A percentile compares a stretch with the other conserved stretches of the same genome.
phyloP scores from a whole-genome alignment of 2,113 vertebrate species.

The Nesogale talazaci region DNA sequence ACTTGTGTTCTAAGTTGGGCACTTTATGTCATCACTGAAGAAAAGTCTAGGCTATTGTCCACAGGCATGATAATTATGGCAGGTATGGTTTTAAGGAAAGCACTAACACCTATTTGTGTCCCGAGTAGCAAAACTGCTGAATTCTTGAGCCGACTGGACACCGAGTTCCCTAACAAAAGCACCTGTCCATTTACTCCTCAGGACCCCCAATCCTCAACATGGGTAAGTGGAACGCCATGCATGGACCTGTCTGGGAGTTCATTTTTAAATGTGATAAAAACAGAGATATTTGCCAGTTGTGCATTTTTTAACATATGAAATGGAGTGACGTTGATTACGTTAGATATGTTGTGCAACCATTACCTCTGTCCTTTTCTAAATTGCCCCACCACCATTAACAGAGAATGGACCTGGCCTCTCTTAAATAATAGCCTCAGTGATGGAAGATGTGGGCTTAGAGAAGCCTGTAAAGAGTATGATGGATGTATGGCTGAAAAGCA shows the following conservation, averaged over 20 bases:
- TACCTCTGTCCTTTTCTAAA: neutral
- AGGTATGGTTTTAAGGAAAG: slow-evolving; percentile 70
- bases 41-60: slow-evolving; percentile 69
- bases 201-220: slow-evolving; percentile 66
- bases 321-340: neutral
- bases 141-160: slow-evolving; percentile 81
- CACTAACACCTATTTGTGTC: slow-evolving; percentile 82
- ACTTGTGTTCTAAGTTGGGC: slow-evolving; percentile 54
- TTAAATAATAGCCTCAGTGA: neutral
- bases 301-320: neutral
- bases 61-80: slow-evolving; percentile 62
- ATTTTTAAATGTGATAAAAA: neutral
- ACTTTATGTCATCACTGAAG: slow-evolving; percentile 47
- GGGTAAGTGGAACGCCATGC: slow-evolving; percentile 78
- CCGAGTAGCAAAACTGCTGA: slow-evolving; percentile 82
- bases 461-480: neutral
- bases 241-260: neutral
- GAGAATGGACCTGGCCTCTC: neutral
- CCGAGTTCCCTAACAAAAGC: slow-evolving; percentile 55
- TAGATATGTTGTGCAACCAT: neutral
- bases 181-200: slow-evolving; percentile 55
- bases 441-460: neutral
- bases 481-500: neutral
- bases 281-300: neutral
- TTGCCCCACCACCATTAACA: neutral